Base-by-base conservation (phyloP, 2,113 vertebrate species). In the Ictidomys tridecemlineatus region DNA sequence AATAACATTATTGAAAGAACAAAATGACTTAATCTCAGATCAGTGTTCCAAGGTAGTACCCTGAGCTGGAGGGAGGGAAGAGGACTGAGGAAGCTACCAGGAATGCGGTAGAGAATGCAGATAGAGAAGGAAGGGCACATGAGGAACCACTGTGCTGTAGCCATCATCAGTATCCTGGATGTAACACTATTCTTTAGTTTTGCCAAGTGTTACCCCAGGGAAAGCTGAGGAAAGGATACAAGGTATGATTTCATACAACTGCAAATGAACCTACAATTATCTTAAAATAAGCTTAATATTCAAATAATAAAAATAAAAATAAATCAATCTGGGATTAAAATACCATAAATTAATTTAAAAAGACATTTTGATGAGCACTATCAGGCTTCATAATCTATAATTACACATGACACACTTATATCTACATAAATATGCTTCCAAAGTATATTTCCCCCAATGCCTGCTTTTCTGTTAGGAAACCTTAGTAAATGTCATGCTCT, bases 351-450 rank as follows among this genome's bases (percentile, higher is more conserved):
- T 83, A 76, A 89, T 56, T 37, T 34, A 85, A 37, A 84, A 61
- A 91, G 6, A 84, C 30, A 96, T 85, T 91, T 83, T 70, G 80
- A 30, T 96, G 51, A 91, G 34, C 28, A 92, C 77, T 56, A 89
- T 83, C 83, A 79, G 42, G 24, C 14, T 87, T 91, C 45, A 77
- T 37, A 76, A 85, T 34, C 76, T 16, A 72, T 67, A 79, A 95
- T 79, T 70, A 85, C 13, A 34, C 45, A 93, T 69, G 53, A 78
- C 56, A 85, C 22, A 42, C n/a, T 61, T 93, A 30, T 39, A 26
- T 61, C 89, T 89, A 92, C n/a, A 22, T 67, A 73, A 85, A 77
- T 42, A 93, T 39, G 8, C n/a, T 63, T 58, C 56, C 53, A 30
- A 93, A 72, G n/a, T 32, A 42, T 70, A 91, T 79, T 85, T 96